phyloP scores from a whole-genome alignment of 2,797 vertebrate genomes.

The Lophotriccus pileatus region DNA sequence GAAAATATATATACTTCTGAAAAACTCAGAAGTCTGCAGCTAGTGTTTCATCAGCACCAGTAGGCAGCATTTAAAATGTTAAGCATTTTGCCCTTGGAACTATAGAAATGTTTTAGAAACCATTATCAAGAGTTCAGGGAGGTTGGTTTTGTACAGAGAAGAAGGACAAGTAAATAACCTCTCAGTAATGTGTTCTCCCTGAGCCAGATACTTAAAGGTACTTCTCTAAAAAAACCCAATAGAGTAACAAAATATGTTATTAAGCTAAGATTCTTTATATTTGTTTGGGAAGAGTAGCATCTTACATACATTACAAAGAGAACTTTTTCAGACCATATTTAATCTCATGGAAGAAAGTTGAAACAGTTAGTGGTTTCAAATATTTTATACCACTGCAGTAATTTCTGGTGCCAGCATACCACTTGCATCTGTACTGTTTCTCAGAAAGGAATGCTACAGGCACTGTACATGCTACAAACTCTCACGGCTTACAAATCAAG shows the following conservation, averaged over 20 bases:
- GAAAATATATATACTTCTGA: background rate
- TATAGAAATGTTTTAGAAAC: background rate
- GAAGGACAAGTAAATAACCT: background rate
- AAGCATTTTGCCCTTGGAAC: background rate
- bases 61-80: background rate
- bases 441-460: background rate
- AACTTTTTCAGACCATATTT: background rate
- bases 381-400: background rate
- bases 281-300: background rate
- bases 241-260: background rate
- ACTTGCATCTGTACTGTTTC: background rate
- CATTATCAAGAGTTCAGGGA: background rate
- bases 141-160: background rate
- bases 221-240: background rate
- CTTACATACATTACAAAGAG: background rate
- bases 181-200: fast-evolving
- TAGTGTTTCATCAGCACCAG: background rate
- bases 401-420: background rate
- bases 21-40: background rate
- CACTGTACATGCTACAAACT: background rate
- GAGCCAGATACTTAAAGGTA: background rate
- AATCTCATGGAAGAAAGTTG: background rate
- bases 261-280: background rate
- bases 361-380: background rate
- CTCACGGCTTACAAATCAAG: background rate